Conservation (phyloP, 1,140 invertebrate species). For the Metopolophium dirhodum region DNA sequence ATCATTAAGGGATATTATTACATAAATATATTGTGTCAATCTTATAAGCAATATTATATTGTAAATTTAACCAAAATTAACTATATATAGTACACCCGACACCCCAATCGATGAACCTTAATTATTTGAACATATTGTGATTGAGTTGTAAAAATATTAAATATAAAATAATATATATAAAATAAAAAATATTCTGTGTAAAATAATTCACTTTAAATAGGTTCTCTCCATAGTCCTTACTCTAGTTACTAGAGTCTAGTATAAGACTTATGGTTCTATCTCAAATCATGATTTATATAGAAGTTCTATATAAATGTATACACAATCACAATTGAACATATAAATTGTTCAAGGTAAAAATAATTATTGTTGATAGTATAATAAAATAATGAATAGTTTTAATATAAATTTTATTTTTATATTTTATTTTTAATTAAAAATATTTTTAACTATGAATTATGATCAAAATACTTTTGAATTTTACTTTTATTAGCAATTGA, state of each 20-base stretch:
- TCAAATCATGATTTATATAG: no score
- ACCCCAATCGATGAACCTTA: background rate
- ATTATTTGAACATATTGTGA: no score
- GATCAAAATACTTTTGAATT: background rate
- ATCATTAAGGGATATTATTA: no score
- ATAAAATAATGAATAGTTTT: background rate
- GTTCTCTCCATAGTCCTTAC: background rate
- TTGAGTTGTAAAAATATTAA: background rate
- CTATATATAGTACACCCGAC: background rate
- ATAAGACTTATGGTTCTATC: no score
- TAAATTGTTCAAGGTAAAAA: background rate
- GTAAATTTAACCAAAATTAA: no score
- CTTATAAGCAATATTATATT: background rate
- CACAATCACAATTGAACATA: no score
- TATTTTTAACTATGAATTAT: no score
- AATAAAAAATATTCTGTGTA: background rate
- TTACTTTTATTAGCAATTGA: background rate
- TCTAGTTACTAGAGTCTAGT: no score
- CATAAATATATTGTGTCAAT: background rate
- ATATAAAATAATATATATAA: background rate
- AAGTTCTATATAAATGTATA: no score
- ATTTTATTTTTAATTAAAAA: no score
- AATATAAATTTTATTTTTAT: background rate
- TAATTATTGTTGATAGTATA: background rate
- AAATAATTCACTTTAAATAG: background rate